Conservation (phyloP, 2,113 vertebrate genomes). For the Phrynosoma platyrhinos region DNA sequence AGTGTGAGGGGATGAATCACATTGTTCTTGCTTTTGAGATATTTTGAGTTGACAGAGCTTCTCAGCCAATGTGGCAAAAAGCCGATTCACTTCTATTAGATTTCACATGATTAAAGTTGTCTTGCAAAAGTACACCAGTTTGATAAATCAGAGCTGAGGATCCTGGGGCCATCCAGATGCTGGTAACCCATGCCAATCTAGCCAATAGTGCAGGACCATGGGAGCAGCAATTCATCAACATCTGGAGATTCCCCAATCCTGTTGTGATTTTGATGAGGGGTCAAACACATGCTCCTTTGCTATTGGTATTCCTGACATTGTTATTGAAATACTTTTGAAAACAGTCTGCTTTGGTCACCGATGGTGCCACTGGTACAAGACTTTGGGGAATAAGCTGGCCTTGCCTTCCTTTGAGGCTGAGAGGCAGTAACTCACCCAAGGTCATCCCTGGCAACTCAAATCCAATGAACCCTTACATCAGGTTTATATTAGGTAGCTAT, state of each 20-base stretch:
- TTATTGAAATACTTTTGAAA: not conserved
- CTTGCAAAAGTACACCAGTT: not conserved
- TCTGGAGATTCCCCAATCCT: not conserved
- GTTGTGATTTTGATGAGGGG: not conserved
- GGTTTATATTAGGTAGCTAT: too few species aligned
- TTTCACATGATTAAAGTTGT: not conserved
- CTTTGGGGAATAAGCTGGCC: too few species aligned
- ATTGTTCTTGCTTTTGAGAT: conserved; percentile 52
- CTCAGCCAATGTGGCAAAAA: not conserved
- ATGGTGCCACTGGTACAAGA: not conserved
- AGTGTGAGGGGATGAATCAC: conserved; percentile 47
- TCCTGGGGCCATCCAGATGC: too few species aligned
- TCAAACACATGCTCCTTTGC: not conserved
- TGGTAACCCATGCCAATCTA: not conserved
- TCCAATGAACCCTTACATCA: too few species aligned
- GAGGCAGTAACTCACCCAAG: too few species aligned
- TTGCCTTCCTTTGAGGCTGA: too few species aligned
- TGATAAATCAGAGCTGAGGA: not conserved
- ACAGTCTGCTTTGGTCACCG: not conserved
- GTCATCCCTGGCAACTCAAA: too few species aligned
- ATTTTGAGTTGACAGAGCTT: not conserved
- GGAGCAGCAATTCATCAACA: too few species aligned
- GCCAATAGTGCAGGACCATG: too few species aligned
- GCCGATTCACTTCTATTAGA: not conserved
- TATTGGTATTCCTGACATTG: too few species aligned